Conservation (phyloP, 37 sponge, comb jelly and placozoan species). For the Oscarella lobularis region DNA sequence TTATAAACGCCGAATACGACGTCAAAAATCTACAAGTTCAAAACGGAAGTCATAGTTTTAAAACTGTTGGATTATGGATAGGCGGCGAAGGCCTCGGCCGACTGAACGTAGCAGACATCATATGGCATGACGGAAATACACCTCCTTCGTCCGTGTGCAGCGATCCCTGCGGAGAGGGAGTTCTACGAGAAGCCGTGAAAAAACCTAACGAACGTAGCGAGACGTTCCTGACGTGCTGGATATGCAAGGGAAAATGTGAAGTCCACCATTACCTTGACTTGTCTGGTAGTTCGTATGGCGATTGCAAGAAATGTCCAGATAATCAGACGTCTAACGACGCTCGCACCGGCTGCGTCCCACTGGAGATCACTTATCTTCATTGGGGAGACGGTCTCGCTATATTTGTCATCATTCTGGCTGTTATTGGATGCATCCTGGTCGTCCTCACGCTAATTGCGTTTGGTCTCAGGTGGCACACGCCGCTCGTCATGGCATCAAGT, state of each 20-base stretch:
- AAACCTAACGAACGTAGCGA: too few relatives aligned
- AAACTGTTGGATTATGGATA: not conserved
- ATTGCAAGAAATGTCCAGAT: not conserved
- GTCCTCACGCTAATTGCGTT: conserved; percentile 14
- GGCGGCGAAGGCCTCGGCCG: not conserved
- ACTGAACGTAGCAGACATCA: not conserved
- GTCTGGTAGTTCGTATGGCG: not conserved
- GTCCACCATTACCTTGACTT: not conserved
- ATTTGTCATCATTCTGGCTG: conserved; percentile 21
- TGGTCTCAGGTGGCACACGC: conserved; percentile 27
- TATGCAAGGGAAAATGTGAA: not conserved
- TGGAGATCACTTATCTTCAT: not conserved
- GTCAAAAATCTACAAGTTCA: conserved; percentile 22
- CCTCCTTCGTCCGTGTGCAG: not conserved
- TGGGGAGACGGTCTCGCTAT: not conserved
- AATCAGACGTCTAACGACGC: not conserved
- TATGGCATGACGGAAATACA: not conserved
- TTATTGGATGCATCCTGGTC: conserved; percentile 22
- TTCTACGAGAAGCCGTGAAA: not conserved
- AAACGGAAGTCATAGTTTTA: not conserved
- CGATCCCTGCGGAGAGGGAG: not conserved
- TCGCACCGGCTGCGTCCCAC: conserved; percentile 1
- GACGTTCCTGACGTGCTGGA: not conserved
- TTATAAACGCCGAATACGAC: conserved; percentile 16
- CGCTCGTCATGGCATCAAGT: conserved; percentile 69